Conservation (phyloP, 2,113 vertebrate genomes). For the Alces alces region DNA sequence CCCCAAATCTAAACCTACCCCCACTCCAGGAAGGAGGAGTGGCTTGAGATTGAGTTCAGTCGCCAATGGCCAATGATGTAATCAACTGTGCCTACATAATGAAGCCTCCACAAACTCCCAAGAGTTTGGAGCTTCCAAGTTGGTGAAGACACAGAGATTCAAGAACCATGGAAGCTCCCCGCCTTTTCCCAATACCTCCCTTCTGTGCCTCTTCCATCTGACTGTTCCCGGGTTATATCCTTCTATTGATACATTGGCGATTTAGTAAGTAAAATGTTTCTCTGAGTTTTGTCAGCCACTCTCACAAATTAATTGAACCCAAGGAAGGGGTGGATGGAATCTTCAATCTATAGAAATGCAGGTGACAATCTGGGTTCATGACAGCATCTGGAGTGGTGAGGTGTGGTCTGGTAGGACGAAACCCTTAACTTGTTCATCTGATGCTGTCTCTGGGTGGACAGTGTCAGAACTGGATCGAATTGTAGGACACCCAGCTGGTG, state of each 20-base stretch:
- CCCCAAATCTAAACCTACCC: background rate
- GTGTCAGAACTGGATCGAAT: background rate
- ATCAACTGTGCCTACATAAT: background rate
- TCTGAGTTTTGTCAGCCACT: background rate
- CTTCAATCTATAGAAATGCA: background rate
- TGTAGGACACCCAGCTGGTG: background rate
- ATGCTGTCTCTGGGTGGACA: background rate
- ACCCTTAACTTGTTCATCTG: background rate
- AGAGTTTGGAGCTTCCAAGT: background rate
- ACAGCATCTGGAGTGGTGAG: background rate
- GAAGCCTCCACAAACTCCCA: background rate
- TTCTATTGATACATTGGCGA: background rate
- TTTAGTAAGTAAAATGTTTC: background rate
- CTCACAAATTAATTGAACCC: background rate
- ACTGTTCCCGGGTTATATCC: background rate
- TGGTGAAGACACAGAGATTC: background rate
- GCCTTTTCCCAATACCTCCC: rapidly evolving
- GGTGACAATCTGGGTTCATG: background rate
- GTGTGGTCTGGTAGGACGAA: background rate
- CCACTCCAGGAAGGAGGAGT: background rate
- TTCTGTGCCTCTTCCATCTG: background rate
- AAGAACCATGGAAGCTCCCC: background rate
- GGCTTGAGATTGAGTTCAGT: background rate
- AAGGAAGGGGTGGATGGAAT: background rate
- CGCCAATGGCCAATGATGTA: rapidly evolving